phyloP scores from a whole-genome alignment of 2,888 invertebrate genomes.

The Meiosimyza platycephala region DNA sequence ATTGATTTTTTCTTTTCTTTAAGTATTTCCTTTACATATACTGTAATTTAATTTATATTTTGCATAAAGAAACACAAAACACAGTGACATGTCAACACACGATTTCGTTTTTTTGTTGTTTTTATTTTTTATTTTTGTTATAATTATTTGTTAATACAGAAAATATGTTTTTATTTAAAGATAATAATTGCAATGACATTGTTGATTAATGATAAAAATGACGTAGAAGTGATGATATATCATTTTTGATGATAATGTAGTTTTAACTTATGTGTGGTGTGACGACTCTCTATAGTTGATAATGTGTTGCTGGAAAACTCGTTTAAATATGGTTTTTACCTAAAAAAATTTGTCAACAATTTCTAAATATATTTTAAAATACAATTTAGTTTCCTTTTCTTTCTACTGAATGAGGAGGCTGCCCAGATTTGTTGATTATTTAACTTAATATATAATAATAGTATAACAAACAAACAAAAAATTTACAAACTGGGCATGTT shows the following conservation, averaged over 20 bases:
- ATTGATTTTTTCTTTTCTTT: conserved; percentile 31
- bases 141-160: conserved; percentile 40
- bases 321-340: conserved; percentile 9
- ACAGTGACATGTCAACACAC: conserved; percentile 23
- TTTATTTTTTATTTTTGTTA: conserved; percentile 36
- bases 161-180: conserved; percentile 43
- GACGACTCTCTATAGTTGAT: conserved; percentile 7
- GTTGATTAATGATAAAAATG: conserved; percentile 11
- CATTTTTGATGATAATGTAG: conserved; percentile 2
- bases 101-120: conserved; percentile 32
- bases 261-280: conserved; percentile 2
- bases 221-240: conserved; percentile 13
- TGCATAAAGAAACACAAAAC: conserved; percentile 30
- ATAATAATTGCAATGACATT: conserved; percentile 29
- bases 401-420: not conserved
- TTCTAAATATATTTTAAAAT: conserved; percentile 15
- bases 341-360: conserved; percentile 8
- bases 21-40: conserved; percentile 29
- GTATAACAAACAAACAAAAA: conserved; percentile 12
- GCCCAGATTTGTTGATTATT: conserved; percentile 16
- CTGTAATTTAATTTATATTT: conserved; percentile 5
- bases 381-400: conserved; percentile 12
- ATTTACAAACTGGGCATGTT: conserved; percentile 1
- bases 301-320: conserved; percentile 25
- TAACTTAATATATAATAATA: conserved; percentile 24